phyloP scores from a whole-genome alignment of 2,888 invertebrate species.

The Eilema griseolum region DNA sequence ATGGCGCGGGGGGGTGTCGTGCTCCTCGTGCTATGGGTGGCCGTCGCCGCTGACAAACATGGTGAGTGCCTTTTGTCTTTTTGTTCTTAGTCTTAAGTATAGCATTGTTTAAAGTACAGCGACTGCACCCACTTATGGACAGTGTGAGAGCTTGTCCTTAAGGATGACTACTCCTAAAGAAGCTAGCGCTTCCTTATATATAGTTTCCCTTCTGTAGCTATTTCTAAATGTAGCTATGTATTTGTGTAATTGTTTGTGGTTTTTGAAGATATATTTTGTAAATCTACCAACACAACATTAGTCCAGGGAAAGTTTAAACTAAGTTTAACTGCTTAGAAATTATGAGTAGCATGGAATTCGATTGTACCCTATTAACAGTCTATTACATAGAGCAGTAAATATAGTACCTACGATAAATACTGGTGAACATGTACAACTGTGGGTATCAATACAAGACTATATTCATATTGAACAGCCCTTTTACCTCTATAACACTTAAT shows the following conservation, averaged over 20 bases:
- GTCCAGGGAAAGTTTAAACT: not conserved
- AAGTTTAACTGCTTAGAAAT: not conserved
- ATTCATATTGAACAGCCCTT: too few relatives aligned
- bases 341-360: not conserved
- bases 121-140: constrained; percentile 16
- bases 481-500: too few relatives aligned
- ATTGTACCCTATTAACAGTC: too few relatives aligned
- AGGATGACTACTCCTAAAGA: not conserved
- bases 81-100: constrained; percentile 42
- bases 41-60: constrained; percentile 77
- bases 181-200: not conserved
- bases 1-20: constrained; percentile 80
- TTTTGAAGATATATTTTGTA: not conserved
- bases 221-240: not conserved
- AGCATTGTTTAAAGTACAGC: constrained; percentile 21
- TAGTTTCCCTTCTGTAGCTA: not conserved
- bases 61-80: constrained; percentile 66
- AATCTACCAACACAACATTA: not conserved
- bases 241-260: not conserved
- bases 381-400: too few relatives aligned
- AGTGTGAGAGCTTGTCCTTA: not conserved
- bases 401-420: too few relatives aligned
- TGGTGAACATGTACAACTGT: not conserved
- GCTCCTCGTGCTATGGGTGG: constrained; percentile 84
- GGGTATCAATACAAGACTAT: too few relatives aligned